A percentile compares a stretch with the other conserved stretches of the same genome.
Conservation (phyloP, 2,113 vertebrate genomes). For the Upupa epops region DNA sequence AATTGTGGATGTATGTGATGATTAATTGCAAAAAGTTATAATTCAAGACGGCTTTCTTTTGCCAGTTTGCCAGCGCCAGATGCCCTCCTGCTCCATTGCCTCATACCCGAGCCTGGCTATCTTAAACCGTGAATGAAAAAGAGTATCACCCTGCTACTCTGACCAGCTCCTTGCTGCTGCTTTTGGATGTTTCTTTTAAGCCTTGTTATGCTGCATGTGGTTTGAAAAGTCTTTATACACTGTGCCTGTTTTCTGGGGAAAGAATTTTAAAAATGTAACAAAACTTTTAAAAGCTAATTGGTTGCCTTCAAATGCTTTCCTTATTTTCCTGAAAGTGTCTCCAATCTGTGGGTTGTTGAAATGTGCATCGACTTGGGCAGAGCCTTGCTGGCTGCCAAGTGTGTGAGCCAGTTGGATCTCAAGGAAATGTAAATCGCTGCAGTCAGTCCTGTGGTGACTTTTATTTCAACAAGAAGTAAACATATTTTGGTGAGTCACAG, state of each 20-base stretch:
- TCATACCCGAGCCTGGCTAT: not conserved
- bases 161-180: not conserved
- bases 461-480: conserved; percentile 18
- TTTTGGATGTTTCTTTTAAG: not conserved
- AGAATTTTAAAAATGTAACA: not conserved
- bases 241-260: not conserved
- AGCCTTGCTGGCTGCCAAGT: not conserved
- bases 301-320: not conserved
- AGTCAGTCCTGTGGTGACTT: not conserved
- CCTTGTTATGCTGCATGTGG: not conserved
- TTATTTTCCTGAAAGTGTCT: conserved; percentile 4
- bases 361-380: not conserved
- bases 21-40: not conserved
- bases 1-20: not conserved
- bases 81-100: not conserved
- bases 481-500: conserved; percentile 39
- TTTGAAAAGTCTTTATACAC: not conserved
- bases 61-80: not conserved
- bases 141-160: not conserved
- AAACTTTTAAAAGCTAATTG: conserved; percentile 10
- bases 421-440: not conserved
- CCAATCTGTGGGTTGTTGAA: not conserved
- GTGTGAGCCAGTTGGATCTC: conserved; percentile 1
- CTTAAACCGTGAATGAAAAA: not conserved
- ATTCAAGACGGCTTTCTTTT: not conserved